These are phyloP conservation scores for Thunnus maccoyii DNA, from an alignment of 2,113 vertebrate genomes.

Conservation along the genomic window DNA sequence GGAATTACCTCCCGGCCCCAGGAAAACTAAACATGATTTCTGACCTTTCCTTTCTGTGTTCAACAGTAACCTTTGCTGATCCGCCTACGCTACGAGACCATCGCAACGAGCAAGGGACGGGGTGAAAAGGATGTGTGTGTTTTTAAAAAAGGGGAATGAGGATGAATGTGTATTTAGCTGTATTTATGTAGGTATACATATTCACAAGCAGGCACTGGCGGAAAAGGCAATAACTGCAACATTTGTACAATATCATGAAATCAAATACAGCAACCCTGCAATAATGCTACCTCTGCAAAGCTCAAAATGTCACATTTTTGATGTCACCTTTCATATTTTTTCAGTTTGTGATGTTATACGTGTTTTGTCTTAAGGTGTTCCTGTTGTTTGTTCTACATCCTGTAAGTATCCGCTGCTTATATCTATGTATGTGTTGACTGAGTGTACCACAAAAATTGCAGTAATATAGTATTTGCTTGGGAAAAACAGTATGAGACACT, in stretches of 20 bases:
- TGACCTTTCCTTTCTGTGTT: constrained; percentile 88
- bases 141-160: neutral
- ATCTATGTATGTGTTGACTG: constrained; percentile 57
- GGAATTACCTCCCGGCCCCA: constrained; percentile 83
- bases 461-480: constrained; percentile 24
- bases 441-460: constrained; percentile 47
- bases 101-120: constrained; percentile 60
- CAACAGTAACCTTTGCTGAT: constrained; percentile 86
- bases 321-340: neutral
- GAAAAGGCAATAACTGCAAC: neutral
- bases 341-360: neutral
- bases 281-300: neutral
- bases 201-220: constrained; percentile 12
- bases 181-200: constrained; percentile 54
- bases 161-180: constrained; percentile 54
- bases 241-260: constrained; percentile 11
- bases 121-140: constrained; percentile 30
- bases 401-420: constrained; percentile 16
- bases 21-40: constrained; percentile 88
- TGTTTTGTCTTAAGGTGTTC: neutral
- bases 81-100: constrained; percentile 68
- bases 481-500: constrained; percentile 19
- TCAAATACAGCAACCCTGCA: neutral
- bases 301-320: constrained; percentile 17
- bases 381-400: constrained; percentile 15